phyloP scores from a whole-genome alignment of 2,113 vertebrate species.

The Myocastor coypus region DNA sequence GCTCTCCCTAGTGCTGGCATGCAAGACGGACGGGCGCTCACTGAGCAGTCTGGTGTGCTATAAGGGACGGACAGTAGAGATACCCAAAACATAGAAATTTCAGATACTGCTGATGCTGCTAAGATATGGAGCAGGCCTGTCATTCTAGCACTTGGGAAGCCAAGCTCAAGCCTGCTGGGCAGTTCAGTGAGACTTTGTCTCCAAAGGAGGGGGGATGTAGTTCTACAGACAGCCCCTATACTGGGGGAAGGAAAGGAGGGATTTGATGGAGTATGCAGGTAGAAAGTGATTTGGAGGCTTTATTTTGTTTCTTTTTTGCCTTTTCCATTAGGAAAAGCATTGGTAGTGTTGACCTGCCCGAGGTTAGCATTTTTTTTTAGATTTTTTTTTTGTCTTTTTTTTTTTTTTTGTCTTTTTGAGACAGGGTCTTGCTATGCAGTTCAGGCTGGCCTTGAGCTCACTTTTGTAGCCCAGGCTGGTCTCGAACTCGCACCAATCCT shows the following conservation, averaged over 20 bases:
- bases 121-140: neutral
- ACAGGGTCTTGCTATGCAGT: too few species aligned
- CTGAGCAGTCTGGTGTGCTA: neutral
- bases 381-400: too few species aligned
- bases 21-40: neutral
- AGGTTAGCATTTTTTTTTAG: slow-evolving; percentile 48
- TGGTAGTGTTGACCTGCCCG: neutral
- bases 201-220: neutral
- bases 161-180: neutral
- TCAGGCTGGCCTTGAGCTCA: too few species aligned
- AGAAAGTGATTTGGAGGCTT: neutral
- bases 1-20: neutral
- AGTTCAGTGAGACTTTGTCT: neutral
- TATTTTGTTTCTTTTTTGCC: neutral
- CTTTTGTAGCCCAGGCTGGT: too few species aligned
- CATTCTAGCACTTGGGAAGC: neutral
- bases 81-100: neutral
- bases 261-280: neutral
- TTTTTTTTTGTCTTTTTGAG: too few species aligned
- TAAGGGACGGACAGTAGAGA: neutral
- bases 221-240: neutral
- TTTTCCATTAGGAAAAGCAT: neutral
- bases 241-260: neutral
- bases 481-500: too few species aligned
- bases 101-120: neutral